phyloP scores from a whole-genome alignment of 2,113 vertebrate species.

The Epinephelus fuscoguttatus region DNA sequence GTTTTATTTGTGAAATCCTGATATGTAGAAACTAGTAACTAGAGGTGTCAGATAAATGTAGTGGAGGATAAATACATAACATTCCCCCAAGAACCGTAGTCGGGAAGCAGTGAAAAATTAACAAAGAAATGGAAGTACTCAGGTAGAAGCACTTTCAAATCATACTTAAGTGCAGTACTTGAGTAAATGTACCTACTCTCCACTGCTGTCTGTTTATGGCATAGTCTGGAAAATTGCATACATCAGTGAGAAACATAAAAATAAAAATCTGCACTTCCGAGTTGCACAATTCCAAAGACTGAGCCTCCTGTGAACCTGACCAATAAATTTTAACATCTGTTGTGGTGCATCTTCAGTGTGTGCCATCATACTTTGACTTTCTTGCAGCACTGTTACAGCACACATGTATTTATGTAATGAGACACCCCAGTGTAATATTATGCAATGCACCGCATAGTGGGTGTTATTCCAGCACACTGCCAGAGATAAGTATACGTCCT shows the following conservation, averaged over 20 bases:
- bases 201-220: background rate
- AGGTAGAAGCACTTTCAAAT: background rate
- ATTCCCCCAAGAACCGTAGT: background rate
- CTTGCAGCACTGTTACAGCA: slow-evolving; percentile 68
- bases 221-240: background rate
- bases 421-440: slow-evolving; percentile 55
- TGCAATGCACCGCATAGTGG: slow-evolving; percentile 35
- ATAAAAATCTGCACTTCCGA: slow-evolving; percentile 28
- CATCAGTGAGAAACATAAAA: background rate
- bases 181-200: background rate
- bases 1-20: background rate
- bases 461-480: slow-evolving; percentile 24
- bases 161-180: too few relatives aligned
- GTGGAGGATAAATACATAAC: too few relatives aligned
- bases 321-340: slow-evolving; percentile 36
- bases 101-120: background rate
- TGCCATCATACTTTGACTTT: slow-evolving; percentile 49
- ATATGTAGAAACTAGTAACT: background rate
- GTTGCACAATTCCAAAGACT: slow-evolving; percentile 13
- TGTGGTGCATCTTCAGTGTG: slow-evolving; percentile 21
- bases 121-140: background rate
- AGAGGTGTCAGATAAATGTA: background rate
- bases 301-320: slow-evolving; percentile 28
- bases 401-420: slow-evolving; percentile 61
- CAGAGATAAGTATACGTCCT: slow-evolving; percentile 8